Base-by-base conservation (phyloP, 2,888 invertebrate genomes). In the Drosophila testacea region DNA sequence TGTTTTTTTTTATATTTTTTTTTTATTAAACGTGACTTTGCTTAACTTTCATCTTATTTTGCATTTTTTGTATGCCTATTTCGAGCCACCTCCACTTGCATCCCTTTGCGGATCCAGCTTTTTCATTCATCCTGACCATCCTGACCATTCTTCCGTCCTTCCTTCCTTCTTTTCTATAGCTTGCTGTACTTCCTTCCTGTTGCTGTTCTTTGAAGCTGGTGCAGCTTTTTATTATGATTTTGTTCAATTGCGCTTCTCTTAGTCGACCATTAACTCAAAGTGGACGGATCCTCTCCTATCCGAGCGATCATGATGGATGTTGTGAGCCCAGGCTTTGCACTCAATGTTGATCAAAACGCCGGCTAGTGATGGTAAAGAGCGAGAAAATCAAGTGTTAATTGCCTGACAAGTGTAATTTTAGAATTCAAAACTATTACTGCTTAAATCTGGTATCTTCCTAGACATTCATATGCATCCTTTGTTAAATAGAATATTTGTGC, bases 181-280 rank as follows among this genome's bases (percentile, higher is more conserved):
- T 54, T 61, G 73, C 57, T 57, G 47, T 62, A 32, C 66, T 52
- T 69, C 69, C 51, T 32, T 67, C 69, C 54, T 32, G 56, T 72
- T 73, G 70, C 69, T 71, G 56, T 66, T 71, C 39, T 68, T 71
- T 71, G 75, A 66, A 66, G 73, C 69, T 67, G 64, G 51, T 64
- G 55, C 27, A 38, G 62, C 60, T 60, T 16, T 73, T 69, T 69
- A 1, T 66, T 57, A 57, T 68, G 63, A 61, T 67, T 39, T 56
- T 66, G 41, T 54, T 64, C 41, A 65, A 34, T 46, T 10, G 32
- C 55, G 82, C 9, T 27, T 87, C 77, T 88, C 91, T 95, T 96
- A 96, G 94, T 98, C 98, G 92, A 98, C 95, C 95, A 98, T 96
- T 93, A 98, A 94, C 94, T 98, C 98, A 94, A 98, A 98, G 94